Percentiles rank a stretch among this genome's conserved stretches.
Evolutionary conservation across 2,113 vertebrate genomes (phyloP).

Genomic region (Scophthalmus maximus): DNA sequence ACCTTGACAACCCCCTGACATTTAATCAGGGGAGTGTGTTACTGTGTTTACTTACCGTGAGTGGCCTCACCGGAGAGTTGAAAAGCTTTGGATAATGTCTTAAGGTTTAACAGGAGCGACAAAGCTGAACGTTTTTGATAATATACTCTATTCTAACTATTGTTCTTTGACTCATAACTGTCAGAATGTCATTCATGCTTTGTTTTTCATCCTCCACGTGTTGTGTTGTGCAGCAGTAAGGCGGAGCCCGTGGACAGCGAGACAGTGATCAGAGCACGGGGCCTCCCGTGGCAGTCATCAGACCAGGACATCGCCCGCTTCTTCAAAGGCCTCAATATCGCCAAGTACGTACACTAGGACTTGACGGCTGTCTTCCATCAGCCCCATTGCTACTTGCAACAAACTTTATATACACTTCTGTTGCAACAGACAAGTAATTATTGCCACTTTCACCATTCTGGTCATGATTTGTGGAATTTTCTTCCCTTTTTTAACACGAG

Average conservation of each 20-base stretch:
- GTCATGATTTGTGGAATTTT: neutral
- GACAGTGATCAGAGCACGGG: constrained; percentile 94
- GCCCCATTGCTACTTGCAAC: neutral
- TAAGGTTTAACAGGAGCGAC: neutral
- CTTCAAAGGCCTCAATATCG: constrained; percentile 98
- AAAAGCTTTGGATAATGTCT: constrained; percentile 14
- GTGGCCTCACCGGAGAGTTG: constrained; percentile 18
- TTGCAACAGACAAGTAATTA: neutral
- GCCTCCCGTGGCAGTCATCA: constrained; percentile 97
- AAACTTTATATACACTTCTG: neutral
- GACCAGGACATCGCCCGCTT: constrained; percentile 98
- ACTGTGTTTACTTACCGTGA: constrained; percentile 50
- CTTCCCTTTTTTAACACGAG: too few species aligned
- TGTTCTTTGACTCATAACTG: neutral
- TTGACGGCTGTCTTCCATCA: neutral
- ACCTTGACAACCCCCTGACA: constrained; percentile 65
- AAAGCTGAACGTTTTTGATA: too few species aligned
- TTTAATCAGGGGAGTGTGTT: constrained; percentile 62
- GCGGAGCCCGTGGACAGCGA: constrained; percentile 93
- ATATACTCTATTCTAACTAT: neutral
- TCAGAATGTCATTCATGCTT: neutral
- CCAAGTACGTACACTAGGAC: constrained; percentile 89
- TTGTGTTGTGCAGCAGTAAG: constrained; percentile 87
- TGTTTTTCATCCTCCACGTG: neutral
- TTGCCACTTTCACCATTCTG: neutral